phyloP scores from a whole-genome alignment of 1,140 invertebrate genomes.

The Episyrphus balteatus region DNA sequence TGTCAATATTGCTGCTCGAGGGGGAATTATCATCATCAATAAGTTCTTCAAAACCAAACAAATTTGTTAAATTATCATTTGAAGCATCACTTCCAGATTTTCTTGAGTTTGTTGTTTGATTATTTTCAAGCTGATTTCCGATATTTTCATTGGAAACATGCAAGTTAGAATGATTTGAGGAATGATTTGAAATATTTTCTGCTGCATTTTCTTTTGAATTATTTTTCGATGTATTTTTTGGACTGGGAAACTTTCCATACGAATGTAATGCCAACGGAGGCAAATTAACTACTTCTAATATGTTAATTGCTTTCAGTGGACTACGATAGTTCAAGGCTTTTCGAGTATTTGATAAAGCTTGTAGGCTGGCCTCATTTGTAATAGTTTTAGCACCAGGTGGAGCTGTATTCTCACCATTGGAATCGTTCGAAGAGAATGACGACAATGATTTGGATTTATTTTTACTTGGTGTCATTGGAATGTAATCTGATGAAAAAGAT shows the following conservation, averaged over 20 bases:
- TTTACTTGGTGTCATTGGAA: constrained; percentile 9
- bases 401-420: constrained; percentile 25
- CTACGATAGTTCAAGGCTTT: constrained; percentile 15
- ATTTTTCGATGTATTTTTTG: background rate
- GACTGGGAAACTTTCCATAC: constrained; percentile 11
- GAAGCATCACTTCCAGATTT: too few relatives aligned
- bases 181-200: too few relatives aligned
- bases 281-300: constrained; percentile 22
- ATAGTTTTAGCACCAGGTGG: constrained; percentile 1
- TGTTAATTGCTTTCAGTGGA: constrained; percentile 26
- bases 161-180: too few relatives aligned
- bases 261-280: constrained; percentile 10
- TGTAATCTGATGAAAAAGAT: constrained; percentile 27
- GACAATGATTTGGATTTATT: background rate
- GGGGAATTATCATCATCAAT: background rate
- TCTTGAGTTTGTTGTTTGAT: too few relatives aligned
- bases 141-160: too few relatives aligned
- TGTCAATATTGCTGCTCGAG: background rate
- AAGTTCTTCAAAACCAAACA: constrained; percentile 13
- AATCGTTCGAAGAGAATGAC: constrained; percentile 14
- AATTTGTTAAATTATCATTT: too few relatives aligned
- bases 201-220: background rate
- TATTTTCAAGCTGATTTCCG: too few relatives aligned
- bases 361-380: constrained; percentile 11
- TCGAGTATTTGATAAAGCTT: constrained; percentile 24